A percentile compares a stretch with the other conserved stretches of the same genome.
Conservation (phyloP, 2,797 vertebrate genomes). For the Fringilla coelebs region DNA sequence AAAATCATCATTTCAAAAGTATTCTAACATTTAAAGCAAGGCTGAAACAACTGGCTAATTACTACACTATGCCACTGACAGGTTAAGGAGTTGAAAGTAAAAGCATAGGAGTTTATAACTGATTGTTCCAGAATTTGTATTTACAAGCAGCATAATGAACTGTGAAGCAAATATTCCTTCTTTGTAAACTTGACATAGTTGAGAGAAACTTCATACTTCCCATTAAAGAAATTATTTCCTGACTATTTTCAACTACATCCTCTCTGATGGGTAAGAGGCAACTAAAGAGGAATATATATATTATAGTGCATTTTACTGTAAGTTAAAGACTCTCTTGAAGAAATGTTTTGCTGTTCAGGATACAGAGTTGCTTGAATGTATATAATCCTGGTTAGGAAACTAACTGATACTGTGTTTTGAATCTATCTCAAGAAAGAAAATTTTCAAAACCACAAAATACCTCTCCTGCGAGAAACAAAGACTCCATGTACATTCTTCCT, state of each 20-base stretch:
- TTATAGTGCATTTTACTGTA: background rate
- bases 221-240: background rate
- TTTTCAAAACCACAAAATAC: background rate
- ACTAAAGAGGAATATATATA: background rate
- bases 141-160: background rate
- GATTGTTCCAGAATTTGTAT: background rate
- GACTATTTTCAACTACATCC: background rate
- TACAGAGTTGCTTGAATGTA: background rate
- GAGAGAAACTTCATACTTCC: background rate
- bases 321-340: background rate
- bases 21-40: background rate
- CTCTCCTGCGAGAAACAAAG: background rate
- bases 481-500: background rate
- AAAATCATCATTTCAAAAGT: background rate
- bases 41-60: background rate
- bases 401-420: background rate
- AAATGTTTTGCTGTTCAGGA: background rate
- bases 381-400: background rate
- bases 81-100: background rate
- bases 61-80: background rate
- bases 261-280: background rate
- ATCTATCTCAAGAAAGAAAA: background rate
- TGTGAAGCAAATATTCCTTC: background rate
- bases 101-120: background rate
- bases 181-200: background rate